Base-by-base conservation (phyloP, 2,113 vertebrate species). In the Nycticebus coucang region DNA sequence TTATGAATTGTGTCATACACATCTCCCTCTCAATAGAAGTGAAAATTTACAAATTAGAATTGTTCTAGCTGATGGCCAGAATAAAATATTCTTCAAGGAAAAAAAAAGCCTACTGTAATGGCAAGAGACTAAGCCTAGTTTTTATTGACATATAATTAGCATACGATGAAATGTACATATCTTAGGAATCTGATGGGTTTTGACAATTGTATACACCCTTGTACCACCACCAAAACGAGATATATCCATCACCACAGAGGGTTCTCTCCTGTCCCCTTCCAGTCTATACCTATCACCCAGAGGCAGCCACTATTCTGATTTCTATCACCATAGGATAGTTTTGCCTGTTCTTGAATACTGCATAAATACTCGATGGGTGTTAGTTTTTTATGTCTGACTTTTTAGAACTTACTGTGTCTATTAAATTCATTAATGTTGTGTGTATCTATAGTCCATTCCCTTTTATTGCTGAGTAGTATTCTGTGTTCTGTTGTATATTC, bases 61-160 rank as follows among this genome's bases (percentile, higher is more conserved):
- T 97, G 86, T 97, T 96, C 96, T 97, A 89, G 45, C 91, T 95
- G 97, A 94, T 98, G 96, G 95, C 82, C 87, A 87, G 68, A 89
- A 72, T 0, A 26, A 26, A 95, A 72, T 95, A 75, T 89, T 95
- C 89, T 95, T 97, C 93, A 94, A 91, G 94, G 77, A 78, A 93
- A 96, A 90, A 97, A 5, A 37, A 77, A 77, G 26, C 96, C 97
- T 94, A 80, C 96, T 95, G 33, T 11, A 0, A 7, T n/a, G 93
- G 89, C 30, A 93, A 91, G 95, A 88, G 69, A 95, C 79, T 86
- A 94, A 95, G 26, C 95, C 96, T 87, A 5, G 14, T 59, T 79
- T 45, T 35, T 33, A 59, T 2, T 87, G 74, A 66, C 53, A 57
- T 41, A 28, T 83, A 22, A 79, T 59, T 64, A 64, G n/a, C 24